Evolutionary conservation across 1,140 invertebrate species (phyloP).

Genomic region (Tachypleus tridentatus): DNA sequence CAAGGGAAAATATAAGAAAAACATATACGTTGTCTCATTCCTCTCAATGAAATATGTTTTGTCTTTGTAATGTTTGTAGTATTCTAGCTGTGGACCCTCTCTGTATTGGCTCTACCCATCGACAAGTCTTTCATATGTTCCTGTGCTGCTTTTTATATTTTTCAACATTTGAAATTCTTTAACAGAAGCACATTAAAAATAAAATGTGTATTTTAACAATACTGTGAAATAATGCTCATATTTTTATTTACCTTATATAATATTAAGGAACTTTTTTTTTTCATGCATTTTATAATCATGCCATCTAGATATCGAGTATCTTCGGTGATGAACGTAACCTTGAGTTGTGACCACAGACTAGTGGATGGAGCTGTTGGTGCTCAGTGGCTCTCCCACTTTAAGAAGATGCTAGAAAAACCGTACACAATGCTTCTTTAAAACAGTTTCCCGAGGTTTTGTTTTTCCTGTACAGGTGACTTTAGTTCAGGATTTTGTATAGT

Average conservation of each 20-base stretch:
- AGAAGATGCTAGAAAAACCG: slow-evolving; percentile 47
- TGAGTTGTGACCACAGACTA: slow-evolving; percentile 58
- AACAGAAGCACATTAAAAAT: too few species aligned
- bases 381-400: slow-evolving; percentile 52
- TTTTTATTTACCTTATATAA: not conserved
- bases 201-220: not conserved
- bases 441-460: not conserved
- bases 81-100: too few species aligned
- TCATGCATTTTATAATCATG: slow-evolving; percentile 1
- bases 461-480: too few species aligned
- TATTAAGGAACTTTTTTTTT: not conserved
- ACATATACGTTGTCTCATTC: too few species aligned
- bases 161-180: too few species aligned
- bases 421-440: slow-evolving; percentile 49
- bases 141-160: too few species aligned
- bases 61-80: too few species aligned
- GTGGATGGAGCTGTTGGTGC: slow-evolving; percentile 60
- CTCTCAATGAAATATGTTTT: too few species aligned
- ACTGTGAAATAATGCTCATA: not conserved
- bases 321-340: slow-evolving; percentile 48
- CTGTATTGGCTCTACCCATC: too few species aligned
- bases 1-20: too few species aligned
- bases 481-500: too few species aligned
- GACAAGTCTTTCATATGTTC: too few species aligned
- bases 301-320: slow-evolving; percentile 38